A percentile compares a stretch with the other conserved stretches of the same genome.
These are phyloP conservation scores for Heliconius hermathena DNA, from an alignment of 1,140 invertebrate species.

Conservation along the genomic window DNA sequence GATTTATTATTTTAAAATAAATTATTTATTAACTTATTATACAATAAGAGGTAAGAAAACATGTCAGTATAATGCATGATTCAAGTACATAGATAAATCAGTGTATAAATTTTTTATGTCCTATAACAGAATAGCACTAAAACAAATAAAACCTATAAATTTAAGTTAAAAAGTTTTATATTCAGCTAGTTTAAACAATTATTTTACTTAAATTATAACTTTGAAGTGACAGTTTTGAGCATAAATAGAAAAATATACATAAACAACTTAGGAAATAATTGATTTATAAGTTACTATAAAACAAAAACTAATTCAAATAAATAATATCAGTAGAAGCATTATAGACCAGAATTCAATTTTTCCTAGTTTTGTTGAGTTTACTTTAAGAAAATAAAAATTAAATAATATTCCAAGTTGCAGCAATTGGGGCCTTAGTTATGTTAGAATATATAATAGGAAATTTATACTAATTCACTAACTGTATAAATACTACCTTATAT, in stretches of 20 bases:
- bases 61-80: background rate
- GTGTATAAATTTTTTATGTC: background rate
- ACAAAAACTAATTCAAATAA: too few relatives aligned
- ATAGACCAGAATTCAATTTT: too few relatives aligned
- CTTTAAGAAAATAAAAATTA: background rate
- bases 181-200: background rate
- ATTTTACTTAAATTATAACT: background rate
- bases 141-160: background rate
- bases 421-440: background rate
- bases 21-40: too few relatives aligned
- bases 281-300: too few relatives aligned
- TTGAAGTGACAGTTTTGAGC: background rate
- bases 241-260: too few relatives aligned
- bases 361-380: too few relatives aligned
- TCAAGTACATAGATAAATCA: background rate
- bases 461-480: too few relatives aligned
- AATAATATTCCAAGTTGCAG: background rate
- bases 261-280: too few relatives aligned
- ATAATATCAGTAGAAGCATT: too few relatives aligned
- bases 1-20: constrained; percentile 4
- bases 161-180: too few relatives aligned
- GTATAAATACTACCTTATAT: too few relatives aligned
- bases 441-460: background rate
- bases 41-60: background rate
- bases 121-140: background rate